Evolutionary conservation across 2,797 vertebrate species (phyloP), one percentile per base, ranked within the genome.

Genomic region (Macropodus opercularis): DNA sequence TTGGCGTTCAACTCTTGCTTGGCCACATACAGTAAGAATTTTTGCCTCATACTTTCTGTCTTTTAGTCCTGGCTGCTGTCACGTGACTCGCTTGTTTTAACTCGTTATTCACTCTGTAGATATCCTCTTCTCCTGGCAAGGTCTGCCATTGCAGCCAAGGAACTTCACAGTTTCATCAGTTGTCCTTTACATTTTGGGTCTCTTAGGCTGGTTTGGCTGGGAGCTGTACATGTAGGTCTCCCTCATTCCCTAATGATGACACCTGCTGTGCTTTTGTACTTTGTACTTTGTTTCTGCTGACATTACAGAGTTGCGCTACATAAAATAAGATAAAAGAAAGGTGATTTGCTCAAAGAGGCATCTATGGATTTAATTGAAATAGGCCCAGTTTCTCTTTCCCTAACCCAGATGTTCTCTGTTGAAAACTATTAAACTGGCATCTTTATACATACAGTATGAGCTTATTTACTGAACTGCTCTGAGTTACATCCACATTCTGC

Each of bases 1-100:
- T 29, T 73, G 39, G 19, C 80, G 44, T 58, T 75, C 17, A 59
- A 56, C 48, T 69, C 39, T 73, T 69, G 42, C 71, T 84, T 22
- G 31, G 44, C 32, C 56, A 71, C 47, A 77, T 24, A 32, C 50
- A 57, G 72, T 41, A 69, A 67, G 35, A 11, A 42, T 24, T 53
- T n/a, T 43, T 51, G 27, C 50, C 40, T 56, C 19, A 15, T 58
- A 49, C 40, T 72, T 60, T 74, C 41, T 32, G 41, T 35, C 38
- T 58, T 38, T 55, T 27, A 34, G 31, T 62, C 41, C 32, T 19
- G 56, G 42, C 75, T 72, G 55, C 48, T 63, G 57, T 49, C 63
- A 57, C 58, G 54, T 56, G 59, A n/a, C 35, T 72, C 63, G 21
- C 27, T 61, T 50, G 31, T 50, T 78, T 78, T 34, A n/a, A 41